phyloP scores from a whole-genome alignment of 2,797 vertebrate species.

The Agapornis canus region DNA sequence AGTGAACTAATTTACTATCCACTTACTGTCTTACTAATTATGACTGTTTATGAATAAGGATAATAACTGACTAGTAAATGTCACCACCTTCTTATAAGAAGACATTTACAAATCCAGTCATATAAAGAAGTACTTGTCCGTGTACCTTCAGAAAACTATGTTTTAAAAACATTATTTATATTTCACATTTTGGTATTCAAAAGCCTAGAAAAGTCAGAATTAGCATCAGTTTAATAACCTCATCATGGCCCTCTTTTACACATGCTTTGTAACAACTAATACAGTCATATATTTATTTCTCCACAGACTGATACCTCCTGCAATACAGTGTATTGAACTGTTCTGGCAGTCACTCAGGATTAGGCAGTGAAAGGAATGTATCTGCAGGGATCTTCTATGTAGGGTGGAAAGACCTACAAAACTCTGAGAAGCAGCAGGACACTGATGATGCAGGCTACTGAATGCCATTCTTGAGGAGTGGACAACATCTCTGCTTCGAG shows the following conservation, averaged over 20 bases:
- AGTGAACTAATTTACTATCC: not conserved
- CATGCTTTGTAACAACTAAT: not conserved
- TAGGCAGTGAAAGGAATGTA: not conserved
- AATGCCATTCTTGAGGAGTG: not conserved
- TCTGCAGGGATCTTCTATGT: not conserved
- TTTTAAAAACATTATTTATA: not conserved
- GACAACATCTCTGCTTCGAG: not conserved
- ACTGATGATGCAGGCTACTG: not conserved
- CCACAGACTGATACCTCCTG: not conserved
- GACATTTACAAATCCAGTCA: not conserved
- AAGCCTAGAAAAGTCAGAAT: not conserved
- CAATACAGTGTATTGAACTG: not conserved
- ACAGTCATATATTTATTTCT: accelerated
- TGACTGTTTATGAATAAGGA: not conserved
- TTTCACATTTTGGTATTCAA: not conserved
- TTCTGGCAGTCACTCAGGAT: not conserved
- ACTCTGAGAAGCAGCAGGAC: not conserved
- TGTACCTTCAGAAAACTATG: not conserved
- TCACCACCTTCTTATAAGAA: not conserved
- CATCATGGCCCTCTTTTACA: not conserved
- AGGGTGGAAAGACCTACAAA: not conserved
- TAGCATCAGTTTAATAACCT: not conserved
- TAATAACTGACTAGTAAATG: not conserved
- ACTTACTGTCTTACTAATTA: not conserved
- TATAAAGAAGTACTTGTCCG: not conserved